phyloP scores from a whole-genome alignment of 2,113 vertebrate genomes.

The Periophthalmus modestus region DNA sequence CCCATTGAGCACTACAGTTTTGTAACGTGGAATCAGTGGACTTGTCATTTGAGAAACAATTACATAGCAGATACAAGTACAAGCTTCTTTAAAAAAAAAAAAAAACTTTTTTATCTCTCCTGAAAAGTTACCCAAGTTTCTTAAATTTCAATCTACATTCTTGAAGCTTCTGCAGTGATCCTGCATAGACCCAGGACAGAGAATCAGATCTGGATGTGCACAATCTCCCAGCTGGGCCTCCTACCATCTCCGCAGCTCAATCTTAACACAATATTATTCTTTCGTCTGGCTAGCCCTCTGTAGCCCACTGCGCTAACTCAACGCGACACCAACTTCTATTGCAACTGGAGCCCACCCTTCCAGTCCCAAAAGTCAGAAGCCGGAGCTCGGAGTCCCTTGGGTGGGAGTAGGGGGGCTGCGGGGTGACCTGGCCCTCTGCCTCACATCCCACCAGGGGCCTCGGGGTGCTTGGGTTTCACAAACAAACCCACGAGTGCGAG shows the following conservation, averaged over 20 bases:
- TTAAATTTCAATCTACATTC: background rate
- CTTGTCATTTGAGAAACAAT: too few relatives aligned
- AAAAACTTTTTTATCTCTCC: too few relatives aligned
- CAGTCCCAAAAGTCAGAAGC: slow-evolving; percentile 19
- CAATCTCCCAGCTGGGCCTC: slow-evolving; percentile 33
- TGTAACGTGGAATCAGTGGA: too few relatives aligned
- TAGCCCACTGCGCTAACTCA: slow-evolving; percentile 64
- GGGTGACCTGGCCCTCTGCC: slow-evolving; percentile 57
- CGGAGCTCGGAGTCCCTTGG: background rate
- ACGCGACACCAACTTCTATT: slow-evolving; percentile 54
- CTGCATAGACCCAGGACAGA: slow-evolving; percentile 1
- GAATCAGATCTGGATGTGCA: slow-evolving; percentile 17
- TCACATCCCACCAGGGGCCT: slow-evolving; percentile 63
- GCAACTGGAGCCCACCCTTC: slow-evolving; percentile 32
- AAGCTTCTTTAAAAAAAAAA: too few relatives aligned
- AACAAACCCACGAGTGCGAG: slow-evolving; percentile 63
- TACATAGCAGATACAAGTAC: too few relatives aligned
- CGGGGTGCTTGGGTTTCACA: slow-evolving; percentile 69
- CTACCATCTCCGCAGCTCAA: slow-evolving; percentile 55
- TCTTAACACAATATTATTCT: slow-evolving; percentile 72
- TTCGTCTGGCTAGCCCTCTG: slow-evolving; percentile 60
- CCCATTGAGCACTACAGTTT: too few relatives aligned
- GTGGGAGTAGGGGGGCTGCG: background rate
- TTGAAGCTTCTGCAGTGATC: background rate
- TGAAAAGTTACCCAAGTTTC: background rate